Evolutionary conservation across 2,113 vertebrate species (phyloP), one percentile per base, ranked within the genome.

Genomic region (Speoplatyrhinus poulsoni): DNA sequence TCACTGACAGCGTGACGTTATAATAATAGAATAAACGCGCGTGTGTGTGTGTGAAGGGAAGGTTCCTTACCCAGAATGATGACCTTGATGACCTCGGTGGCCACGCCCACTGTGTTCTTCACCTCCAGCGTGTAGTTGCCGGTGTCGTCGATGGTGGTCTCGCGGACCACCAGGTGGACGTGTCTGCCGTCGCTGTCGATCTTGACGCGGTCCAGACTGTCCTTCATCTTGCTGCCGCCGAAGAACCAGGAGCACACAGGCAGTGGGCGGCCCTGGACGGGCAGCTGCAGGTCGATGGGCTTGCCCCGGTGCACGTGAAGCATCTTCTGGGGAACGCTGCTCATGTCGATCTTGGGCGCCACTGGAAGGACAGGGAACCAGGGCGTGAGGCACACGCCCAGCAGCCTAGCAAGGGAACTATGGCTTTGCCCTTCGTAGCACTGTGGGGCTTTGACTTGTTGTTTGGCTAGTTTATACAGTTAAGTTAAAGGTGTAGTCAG

Each of bases 101-200:
- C 93, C 65, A 91, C 91, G 86, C 96, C 98, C 26, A 91, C 80
- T 58, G 92, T 81, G 53, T 99, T 99, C 84, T 98, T 99, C 80
- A 98, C 84, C 85, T 99, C 93, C 53, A 99, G 93, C 0, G 82
- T 94, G 62, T 99, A 99, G 72, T 94, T 88, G 72, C 98, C 97
- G 9, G 96, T 98, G 77, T 99, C 96, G 72, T 91, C 91, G 79
- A 99, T 95, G 62, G 96, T 98, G 60, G 96, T 96, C 78, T 99
- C 98, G 60, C 96, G 96, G 56, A 99, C 94, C 53, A 93, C 93
- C 53, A 99, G 87, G 77, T 93, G 96, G 58, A 90, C 87, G 72
- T 81, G 92, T 92, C 95, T 98, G 15, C 89, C 90, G 11, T 85
- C 87, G 72, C 94, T 96, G 82, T 98, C 96, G 3, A 94, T 94